Conservation (phyloP, 2,888 invertebrate species). For the Bombylius discolor region DNA sequence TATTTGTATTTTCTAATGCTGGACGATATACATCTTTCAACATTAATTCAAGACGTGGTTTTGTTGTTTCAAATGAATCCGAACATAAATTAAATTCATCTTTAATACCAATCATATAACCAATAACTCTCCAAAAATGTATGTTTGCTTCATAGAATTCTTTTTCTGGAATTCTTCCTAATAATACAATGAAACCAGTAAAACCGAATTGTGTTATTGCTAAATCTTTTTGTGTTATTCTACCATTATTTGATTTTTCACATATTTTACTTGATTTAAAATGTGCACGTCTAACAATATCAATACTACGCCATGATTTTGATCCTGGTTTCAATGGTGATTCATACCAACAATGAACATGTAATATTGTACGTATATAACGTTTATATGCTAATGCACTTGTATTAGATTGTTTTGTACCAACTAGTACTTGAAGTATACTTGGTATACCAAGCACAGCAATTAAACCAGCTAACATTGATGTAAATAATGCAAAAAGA, state of each 20-base stretch:
- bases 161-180: constrained; percentile 45
- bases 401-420: constrained; percentile 51
- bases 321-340: constrained; percentile 47
- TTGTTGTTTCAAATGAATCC: constrained; percentile 45
- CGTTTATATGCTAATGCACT: constrained; percentile 50
- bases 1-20: constrained; percentile 41
- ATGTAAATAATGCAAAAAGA: constrained; percentile 47
- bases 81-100: constrained; percentile 58
- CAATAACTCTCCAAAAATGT: constrained; percentile 68
- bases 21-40: constrained; percentile 46
- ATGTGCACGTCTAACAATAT: constrained; percentile 49
- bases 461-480: constrained; percentile 57
- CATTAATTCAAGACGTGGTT: constrained; percentile 33
- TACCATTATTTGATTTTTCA: constrained; percentile 36
- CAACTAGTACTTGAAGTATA: constrained; percentile 50
- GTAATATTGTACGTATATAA: constrained; percentile 59
- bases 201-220: constrained; percentile 71
- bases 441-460: constrained; percentile 55
- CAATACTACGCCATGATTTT: constrained; percentile 46
- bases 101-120: constrained; percentile 60
- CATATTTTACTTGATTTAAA: constrained; percentile 41
- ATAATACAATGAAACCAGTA: constrained; percentile 41
- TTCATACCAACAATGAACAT: constrained; percentile 63
- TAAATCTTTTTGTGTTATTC: constrained; percentile 62
- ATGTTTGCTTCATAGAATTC: constrained; percentile 52